Percentiles rank a stretch among this genome's conserved stretches.
Conservation (phyloP, 2,113 vertebrate genomes). For the Psilopsiagon aurifrons region DNA sequence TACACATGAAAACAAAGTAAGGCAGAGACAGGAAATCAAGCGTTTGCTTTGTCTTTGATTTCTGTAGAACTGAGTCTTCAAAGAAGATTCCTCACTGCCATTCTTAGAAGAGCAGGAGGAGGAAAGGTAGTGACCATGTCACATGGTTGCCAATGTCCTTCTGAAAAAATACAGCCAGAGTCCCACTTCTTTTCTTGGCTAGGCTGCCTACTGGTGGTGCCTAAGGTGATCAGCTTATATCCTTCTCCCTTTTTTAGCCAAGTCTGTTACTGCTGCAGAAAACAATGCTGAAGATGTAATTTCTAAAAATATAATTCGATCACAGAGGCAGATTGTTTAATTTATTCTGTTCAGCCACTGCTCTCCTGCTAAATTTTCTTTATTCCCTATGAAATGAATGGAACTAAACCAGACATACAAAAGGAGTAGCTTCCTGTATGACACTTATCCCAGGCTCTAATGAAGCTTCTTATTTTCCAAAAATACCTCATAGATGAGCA, state of each 20-base stretch:
- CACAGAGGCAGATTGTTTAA: not conserved
- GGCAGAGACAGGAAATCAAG: not conserved
- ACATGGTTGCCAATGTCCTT: not conserved
- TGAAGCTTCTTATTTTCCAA: not conserved
- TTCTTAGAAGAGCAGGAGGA: not conserved
- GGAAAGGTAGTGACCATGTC: not conserved
- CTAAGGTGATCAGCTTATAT: not conserved
- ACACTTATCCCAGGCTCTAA: not conserved
- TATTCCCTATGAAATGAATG: not conserved
- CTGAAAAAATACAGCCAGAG: not conserved
- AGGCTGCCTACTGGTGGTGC: not conserved
- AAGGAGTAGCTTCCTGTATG: not conserved
- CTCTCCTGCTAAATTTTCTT: not conserved
- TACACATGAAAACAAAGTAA: not conserved
- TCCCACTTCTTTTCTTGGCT: not conserved
- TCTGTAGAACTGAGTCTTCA: not conserved
- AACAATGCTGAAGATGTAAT: not conserved
- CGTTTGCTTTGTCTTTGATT: not conserved
- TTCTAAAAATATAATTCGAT: conserved; percentile 1
- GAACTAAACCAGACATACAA: not conserved
- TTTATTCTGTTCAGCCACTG: not conserved
- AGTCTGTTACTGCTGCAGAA: not conserved
- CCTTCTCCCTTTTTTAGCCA: not conserved
- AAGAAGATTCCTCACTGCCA: not conserved
- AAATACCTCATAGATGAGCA: not conserved